These are phyloP conservation scores for Drosophila demipolita DNA, from an alignment of 2,888 invertebrate species.

Conservation along the genomic window DNA sequence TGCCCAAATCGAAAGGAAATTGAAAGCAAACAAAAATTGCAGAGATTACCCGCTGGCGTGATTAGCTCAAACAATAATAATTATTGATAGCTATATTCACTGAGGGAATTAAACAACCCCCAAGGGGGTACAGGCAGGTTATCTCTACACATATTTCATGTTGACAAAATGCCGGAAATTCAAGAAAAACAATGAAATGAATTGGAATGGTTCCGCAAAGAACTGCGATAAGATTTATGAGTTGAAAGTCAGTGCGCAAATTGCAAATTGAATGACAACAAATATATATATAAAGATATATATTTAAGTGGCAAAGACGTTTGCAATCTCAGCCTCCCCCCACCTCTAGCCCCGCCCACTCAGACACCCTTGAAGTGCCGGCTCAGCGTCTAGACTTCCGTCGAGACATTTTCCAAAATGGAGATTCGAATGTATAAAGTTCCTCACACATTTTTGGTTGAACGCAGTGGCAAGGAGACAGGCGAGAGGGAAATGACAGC, in stretches of 20 bases:
- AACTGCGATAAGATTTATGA: constrained; percentile 57
- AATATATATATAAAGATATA: constrained; percentile 1
- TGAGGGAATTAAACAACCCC: constrained; percentile 15
- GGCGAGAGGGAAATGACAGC: constrained; percentile 17
- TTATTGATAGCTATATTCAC: constrained; percentile 19
- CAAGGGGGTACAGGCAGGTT: background rate
- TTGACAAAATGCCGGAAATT: constrained; percentile 71
- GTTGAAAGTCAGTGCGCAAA: constrained; percentile 54
- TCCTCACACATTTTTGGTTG: constrained; percentile 28
- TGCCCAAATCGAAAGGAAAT: constrained; percentile 45
- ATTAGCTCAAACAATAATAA: constrained; percentile 39
- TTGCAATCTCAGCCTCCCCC: background rate
- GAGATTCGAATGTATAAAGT: constrained; percentile 52
- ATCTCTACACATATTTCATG: constrained; percentile 15
- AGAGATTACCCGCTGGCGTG: constrained; percentile 11
- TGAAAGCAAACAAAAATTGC: constrained; percentile 44
- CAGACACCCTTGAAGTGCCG: constrained; percentile 17
- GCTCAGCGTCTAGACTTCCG: constrained; percentile 73
- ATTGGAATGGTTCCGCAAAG: background rate
- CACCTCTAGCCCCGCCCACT: background rate
- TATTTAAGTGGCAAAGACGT: constrained; percentile 26
- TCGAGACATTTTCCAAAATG: constrained; percentile 62
- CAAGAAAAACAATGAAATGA: constrained; percentile 65
- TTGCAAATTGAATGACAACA: constrained; percentile 74
- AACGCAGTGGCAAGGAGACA: constrained; percentile 15